Evolutionary conservation across 2,888 invertebrate species (phyloP), one percentile per base, ranked within the genome.

Genomic region (Aporophyla lueneburgensis): DNA sequence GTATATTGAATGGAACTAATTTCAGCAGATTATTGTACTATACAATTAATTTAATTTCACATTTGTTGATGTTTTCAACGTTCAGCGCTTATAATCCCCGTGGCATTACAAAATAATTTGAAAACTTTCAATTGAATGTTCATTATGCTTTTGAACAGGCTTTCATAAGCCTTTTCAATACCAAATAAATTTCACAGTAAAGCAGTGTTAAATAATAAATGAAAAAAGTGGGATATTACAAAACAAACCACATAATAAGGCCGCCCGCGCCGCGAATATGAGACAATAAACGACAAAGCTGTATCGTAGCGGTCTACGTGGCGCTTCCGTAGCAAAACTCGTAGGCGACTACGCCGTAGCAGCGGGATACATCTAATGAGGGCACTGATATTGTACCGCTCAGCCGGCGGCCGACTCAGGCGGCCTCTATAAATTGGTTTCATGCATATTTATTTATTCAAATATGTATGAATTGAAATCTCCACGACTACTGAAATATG

Each of bases 401-500:
- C 92, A 88, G 88, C 88, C 91, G 89, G 88, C 91, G 92, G 89
- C 89, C 92, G 91, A 90, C 90, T 89, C 85, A 80, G 81, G 90
- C 93, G 91, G 93, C 94, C 96, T 94, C 95, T 95, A 96, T 96
- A 96, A 96, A 96, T 96, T 96, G 96, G 93, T 96, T 96, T 94
- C 96, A 96, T 96, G 96, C 96, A 96, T 96, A 96, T 96, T 96
- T 96, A 96, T 96, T 96, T 96, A 96, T 96, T 96, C 96, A 96
- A 96, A 96, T 96, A 94, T 94, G 95, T 95, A 96, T 95, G 96
- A 96, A 96, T 96, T 96, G 96, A 96, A 96, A 96, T 96, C 95
- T 95, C 94, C 90, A 91, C 92, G 93, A 94, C 95, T 94, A 94
- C 95, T 95, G 94, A 95, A 96, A 96, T 94, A 95, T 94, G 95